phyloP scores from a whole-genome alignment of 2,113 vertebrate genomes.

The Sphyrna mokarran region DNA sequence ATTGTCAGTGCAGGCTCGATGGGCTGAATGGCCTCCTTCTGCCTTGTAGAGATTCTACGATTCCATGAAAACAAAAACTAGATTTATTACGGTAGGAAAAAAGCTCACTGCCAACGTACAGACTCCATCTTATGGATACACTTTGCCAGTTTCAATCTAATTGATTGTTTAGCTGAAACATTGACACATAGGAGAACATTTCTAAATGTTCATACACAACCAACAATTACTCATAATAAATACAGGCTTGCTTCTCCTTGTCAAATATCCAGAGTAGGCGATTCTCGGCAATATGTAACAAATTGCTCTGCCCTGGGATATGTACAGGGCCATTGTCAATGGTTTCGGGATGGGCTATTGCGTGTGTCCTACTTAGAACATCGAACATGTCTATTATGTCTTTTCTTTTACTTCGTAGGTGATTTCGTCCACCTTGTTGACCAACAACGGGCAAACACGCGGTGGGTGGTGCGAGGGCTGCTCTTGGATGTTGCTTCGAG shows the following conservation, averaged over 20 bases:
- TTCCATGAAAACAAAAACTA: background rate
- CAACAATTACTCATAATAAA: background rate
- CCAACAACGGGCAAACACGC: too few species aligned
- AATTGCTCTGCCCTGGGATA: background rate
- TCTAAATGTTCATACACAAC: background rate
- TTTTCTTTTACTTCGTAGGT: too few species aligned
- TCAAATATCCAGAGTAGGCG: background rate
- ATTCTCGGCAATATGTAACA: background rate
- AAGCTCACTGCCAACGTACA: background rate
- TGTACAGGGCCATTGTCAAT: background rate
- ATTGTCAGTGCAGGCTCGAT: too few species aligned
- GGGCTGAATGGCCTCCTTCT: too few species aligned
- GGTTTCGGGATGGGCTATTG: background rate
- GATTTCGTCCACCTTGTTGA: too few species aligned
- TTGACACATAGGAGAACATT: background rate
- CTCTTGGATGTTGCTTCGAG: too few species aligned
- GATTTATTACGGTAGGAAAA: background rate
- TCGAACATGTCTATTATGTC: too few species aligned
- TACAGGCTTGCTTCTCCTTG: background rate
- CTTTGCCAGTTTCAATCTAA: background rate
- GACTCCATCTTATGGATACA: background rate
- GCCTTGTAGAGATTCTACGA: too few species aligned
- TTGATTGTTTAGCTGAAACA: background rate
- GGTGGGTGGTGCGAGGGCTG: too few species aligned
- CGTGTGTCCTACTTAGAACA: background rate